A percentile compares a stretch with the other conserved stretches of the same genome.
These are phyloP conservation scores for Bos indicus DNA, from an alignment of 2,113 vertebrate genomes.

Conservation along the genomic window DNA sequence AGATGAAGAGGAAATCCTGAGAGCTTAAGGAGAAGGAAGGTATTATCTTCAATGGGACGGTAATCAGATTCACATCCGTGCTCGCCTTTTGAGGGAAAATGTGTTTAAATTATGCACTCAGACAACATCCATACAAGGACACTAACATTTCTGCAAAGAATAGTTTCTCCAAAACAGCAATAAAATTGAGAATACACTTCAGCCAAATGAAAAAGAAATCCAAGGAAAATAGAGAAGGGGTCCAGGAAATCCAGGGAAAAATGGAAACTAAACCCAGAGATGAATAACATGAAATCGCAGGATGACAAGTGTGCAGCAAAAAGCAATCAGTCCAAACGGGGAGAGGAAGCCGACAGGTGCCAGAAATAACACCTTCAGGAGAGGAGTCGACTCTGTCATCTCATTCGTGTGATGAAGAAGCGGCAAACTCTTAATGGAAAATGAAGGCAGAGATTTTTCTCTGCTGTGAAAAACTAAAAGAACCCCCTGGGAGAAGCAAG, in stretches of 20 bases:
- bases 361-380: neutral
- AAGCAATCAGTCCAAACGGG: neutral
- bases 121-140: neutral
- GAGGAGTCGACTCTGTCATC: neutral
- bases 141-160: neutral
- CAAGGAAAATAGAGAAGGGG: constrained; percentile 38
- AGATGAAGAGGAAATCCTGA: neutral
- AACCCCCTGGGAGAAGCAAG: neutral
- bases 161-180: constrained; percentile 15
- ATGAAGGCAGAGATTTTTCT: neutral
- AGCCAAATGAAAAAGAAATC: constrained; percentile 57
- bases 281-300: constrained; percentile 7
- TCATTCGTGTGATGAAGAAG: neutral
- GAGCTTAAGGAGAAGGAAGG: neutral
- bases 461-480: neutral
- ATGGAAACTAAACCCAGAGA: constrained; percentile 7
- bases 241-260: constrained; percentile 7
- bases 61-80: neutral
- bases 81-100: neutral
- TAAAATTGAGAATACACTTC: constrained; percentile 10
- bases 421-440: neutral
- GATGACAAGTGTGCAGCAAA: neutral
- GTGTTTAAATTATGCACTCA: neutral
- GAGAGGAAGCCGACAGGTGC: neutral
- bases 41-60: neutral